phyloP scores from a whole-genome alignment of 1,140 invertebrate species.

The Aphelenchoides besseyi region DNA sequence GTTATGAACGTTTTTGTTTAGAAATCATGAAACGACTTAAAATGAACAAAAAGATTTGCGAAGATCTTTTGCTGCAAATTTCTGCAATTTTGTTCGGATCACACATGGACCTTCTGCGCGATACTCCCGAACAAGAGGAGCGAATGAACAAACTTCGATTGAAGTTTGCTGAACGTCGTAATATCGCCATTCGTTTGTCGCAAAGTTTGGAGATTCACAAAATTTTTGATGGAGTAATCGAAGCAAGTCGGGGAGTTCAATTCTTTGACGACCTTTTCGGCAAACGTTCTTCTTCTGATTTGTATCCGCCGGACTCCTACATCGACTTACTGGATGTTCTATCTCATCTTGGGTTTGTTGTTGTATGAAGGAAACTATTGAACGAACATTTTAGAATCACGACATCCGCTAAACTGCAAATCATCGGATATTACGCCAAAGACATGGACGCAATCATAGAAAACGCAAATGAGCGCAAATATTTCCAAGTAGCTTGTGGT shows the following conservation, averaged over 20 bases:
- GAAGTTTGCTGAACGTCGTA: constrained; percentile 11
- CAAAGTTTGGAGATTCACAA: constrained; percentile 11
- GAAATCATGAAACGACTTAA: background rate
- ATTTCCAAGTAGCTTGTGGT: constrained; percentile 7
- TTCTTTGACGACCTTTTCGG: background rate
- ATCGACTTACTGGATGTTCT: constrained; percentile 2
- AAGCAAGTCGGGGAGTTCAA: background rate
- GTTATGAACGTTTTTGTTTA: constrained; percentile 15
- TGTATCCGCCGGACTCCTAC: constrained; percentile 21
- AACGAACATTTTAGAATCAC: constrained; percentile 1
- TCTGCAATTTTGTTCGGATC: constrained; percentile 12
- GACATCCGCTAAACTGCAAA: constrained; percentile 2
- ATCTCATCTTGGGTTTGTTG: background rate
- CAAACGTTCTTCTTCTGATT: background rate
- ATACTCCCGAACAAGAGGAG: constrained; percentile 7
- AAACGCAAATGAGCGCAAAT: background rate
- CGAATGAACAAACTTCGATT: constrained; percentile 8
- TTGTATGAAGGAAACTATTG: background rate
- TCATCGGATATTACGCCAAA: constrained; percentile 13
- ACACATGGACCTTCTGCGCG: constrained; percentile 17
- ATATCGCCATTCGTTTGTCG: background rate
- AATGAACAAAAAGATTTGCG: background rate
- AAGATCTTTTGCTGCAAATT: background rate
- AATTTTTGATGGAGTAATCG: constrained; percentile 16
- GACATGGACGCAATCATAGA: background rate